phyloP scores from a whole-genome alignment of 2,113 vertebrate genomes.

The Notothenia rossii region DNA sequence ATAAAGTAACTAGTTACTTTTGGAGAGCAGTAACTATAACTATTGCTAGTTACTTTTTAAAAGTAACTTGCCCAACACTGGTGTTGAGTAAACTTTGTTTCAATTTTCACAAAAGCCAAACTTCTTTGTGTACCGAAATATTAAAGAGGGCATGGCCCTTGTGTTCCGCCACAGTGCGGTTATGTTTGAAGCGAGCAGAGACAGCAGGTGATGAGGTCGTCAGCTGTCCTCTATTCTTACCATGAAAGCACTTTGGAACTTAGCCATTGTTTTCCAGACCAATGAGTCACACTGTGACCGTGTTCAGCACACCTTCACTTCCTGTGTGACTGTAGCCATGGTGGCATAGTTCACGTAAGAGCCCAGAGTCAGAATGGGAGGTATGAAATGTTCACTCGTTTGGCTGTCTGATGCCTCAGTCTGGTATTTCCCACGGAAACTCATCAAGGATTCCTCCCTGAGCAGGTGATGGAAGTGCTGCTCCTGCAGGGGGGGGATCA shows the following conservation, averaged over 20 bases:
- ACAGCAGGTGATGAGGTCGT: constrained; percentile 61
- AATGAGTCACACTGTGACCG: constrained; percentile 5
- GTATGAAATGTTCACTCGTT: constrained; percentile 43
- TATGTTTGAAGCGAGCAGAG: constrained; percentile 45
- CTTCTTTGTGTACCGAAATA: neutral
- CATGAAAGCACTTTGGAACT: constrained; percentile 45
- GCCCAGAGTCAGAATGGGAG: constrained; percentile 54
- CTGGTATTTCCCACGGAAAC: constrained; percentile 80
- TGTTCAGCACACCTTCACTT: constrained; percentile 40
- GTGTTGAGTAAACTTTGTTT: neutral
- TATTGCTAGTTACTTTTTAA: no score
- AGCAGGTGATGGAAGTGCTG: constrained; percentile 83
- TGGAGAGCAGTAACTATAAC: no score
- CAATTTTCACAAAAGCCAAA: neutral
- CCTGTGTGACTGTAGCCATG: constrained; percentile 16
- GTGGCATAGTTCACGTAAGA: constrained; percentile 15
- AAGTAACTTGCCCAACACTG: no score
- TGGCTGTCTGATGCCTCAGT: constrained; percentile 49
- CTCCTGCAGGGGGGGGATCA: constrained; percentile 45
- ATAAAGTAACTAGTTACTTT: no score
- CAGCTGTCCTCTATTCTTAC: constrained; percentile 75
- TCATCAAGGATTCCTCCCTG: constrained; percentile 73
- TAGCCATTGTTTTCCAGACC: constrained; percentile 52
- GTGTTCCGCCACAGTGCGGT: neutral
- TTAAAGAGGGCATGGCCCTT: neutral